Evolutionary conservation across 2,888 invertebrate genomes (phyloP), one percentile per base, ranked within the genome.

Genomic region (Cyrtodaria siliqua): DNA sequence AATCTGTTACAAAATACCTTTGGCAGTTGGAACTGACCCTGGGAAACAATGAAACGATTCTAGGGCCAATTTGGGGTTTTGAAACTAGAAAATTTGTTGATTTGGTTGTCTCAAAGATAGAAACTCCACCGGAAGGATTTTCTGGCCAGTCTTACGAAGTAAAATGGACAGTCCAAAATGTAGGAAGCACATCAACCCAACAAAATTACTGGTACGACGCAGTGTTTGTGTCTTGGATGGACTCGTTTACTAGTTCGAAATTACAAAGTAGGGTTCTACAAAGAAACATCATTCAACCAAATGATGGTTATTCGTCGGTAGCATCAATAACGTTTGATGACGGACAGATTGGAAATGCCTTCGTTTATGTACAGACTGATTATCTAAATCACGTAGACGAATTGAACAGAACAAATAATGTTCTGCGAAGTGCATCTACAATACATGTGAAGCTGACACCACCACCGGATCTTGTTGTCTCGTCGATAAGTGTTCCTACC

Each of bases 11-110:
- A 42, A 57, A 60, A 47, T 72, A 72, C 42, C 47, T 40, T 6
- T 77, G 77, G 77, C 77, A 77, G 23, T 38, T 77, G 23, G 77
- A 66, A n/a, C 67, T 50, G 18, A 8, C 55, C 29, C 49, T 53
- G 20, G 16, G 23, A 6, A 33, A 47, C 14, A 72, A 77, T 20
- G 16, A 64, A n/a, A 64, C 68, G 14, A 26, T 59, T 16, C 38
- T 59, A 14, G 50, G 77, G 50, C 71, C 77, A 3, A 44, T 62
- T 12, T 77, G 77, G 77, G 63, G 29, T 20, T 77, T 72, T 56
- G 60, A 72, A 50, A 77, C 77, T 9, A 47, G 59, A 29, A 24
- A 27, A 24, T 62, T 47, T 57, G 27, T 57, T 20, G 77, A 77
- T 60, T 47, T 77, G 12, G 18, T 52, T 12, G 56, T 72, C 2